Evolutionary conservation across 2,113 vertebrate genomes (phyloP).

Genomic region (Dasyprocta punctata): DNA sequence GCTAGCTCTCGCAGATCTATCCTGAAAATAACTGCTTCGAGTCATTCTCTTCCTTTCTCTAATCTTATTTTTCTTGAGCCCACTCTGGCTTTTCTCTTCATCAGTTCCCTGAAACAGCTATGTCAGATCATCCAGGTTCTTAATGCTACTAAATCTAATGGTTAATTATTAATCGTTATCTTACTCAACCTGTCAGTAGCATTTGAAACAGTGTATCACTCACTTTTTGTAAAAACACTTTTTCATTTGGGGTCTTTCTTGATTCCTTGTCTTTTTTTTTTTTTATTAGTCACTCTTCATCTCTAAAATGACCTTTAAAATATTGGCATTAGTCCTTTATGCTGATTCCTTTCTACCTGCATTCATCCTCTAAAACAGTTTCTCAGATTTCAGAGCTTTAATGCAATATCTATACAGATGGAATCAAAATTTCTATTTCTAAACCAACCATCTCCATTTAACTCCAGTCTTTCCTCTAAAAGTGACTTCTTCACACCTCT

Average conservation of each 20-base stretch:
- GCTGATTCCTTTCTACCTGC: neutral
- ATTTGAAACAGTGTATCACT: neutral
- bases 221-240: neutral
- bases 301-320: neutral
- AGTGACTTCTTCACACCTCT: neutral
- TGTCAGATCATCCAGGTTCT: neutral
- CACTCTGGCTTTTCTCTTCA: neutral
- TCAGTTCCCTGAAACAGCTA: neutral
- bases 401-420: neutral
- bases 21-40: neutral
- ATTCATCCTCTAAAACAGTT: neutral
- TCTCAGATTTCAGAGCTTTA: neutral
- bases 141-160: neutral
- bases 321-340: neutral
- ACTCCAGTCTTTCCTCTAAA: neutral
- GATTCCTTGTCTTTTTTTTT: neutral
- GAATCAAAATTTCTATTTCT: conserved; percentile 1
- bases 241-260: neutral
- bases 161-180: neutral
- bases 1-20: neutral
- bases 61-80: neutral
- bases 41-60: neutral
- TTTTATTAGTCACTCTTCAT: neutral
- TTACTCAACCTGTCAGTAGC: neutral
- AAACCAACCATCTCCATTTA: neutral